These are phyloP conservation scores for Pheosia gnoma DNA, from an alignment of 2,888 invertebrate species.

Conservation along the genomic window DNA sequence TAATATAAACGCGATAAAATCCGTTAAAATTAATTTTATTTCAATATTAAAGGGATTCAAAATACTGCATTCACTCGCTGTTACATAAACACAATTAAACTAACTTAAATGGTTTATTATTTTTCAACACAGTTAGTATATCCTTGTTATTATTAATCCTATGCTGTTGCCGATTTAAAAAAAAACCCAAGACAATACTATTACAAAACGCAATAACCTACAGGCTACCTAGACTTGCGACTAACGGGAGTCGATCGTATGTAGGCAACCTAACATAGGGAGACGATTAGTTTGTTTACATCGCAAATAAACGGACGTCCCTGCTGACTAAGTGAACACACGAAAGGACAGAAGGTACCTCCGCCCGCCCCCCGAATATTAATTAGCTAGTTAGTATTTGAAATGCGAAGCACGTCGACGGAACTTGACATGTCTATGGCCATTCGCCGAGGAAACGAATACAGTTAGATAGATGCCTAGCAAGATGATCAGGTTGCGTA, in stretches of 20 bases:
- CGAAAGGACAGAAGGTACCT: constrained; percentile 39
- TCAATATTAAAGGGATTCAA: no score
- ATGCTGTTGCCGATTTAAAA: no score
- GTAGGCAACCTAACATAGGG: neutral
- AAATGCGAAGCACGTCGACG: constrained; percentile 61
- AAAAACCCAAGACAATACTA: no score
- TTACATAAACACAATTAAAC: no score
- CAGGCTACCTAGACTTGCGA: neutral
- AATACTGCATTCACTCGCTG: no score
- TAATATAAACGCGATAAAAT: no score
- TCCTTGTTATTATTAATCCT: no score
- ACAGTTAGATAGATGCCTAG: constrained; percentile 65
- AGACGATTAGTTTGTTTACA: constrained; percentile 17
- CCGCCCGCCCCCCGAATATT: constrained; percentile 46
- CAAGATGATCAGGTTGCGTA: constrained; percentile 51
- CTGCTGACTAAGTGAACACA: constrained; percentile 26
- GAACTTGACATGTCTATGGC: constrained; percentile 68
- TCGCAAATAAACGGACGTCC: constrained; percentile 37
- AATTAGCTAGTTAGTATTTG: constrained; percentile 42
- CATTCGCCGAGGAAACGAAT: constrained; percentile 71
- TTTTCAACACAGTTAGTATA: no score
- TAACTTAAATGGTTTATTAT: no score
- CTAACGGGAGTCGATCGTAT: neutral
- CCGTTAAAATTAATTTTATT: no score
- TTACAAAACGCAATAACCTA: no score